These are phyloP conservation scores for Chroicocephalus ridibundus DNA, from an alignment of 2,113 vertebrate genomes.

Conservation along the genomic window DNA sequence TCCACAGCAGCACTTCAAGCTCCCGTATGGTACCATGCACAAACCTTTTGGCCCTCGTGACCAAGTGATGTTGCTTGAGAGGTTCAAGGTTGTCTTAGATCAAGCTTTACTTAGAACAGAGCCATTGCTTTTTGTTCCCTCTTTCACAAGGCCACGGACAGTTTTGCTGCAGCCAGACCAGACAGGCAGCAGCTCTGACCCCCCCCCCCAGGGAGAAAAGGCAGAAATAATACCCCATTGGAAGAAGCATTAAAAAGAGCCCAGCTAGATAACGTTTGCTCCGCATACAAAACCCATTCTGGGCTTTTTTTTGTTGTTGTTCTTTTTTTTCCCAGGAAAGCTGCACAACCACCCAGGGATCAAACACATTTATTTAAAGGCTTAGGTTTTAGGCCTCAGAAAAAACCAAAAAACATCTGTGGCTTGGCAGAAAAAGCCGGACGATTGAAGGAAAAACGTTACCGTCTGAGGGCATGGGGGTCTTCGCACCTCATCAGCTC, in stretches of 20 bases:
- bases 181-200: neutral
- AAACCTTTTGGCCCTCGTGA: neutral
- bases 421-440: neutral
- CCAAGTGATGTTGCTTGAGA: fast-evolving
- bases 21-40: fast-evolving
- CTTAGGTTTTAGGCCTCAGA: conserved; percentile 10
- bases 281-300: neutral
- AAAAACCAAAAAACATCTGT: neutral
- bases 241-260: neutral
- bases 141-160: fast-evolving
- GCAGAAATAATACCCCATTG: neutral
- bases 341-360: neutral
- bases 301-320: no score
- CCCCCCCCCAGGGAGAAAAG: neutral
- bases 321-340: neutral
- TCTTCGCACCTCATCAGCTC: neutral
- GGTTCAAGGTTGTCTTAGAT: neutral
- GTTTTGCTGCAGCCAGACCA: neutral
- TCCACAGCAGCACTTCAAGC: neutral
- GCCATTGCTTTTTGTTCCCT: fast-evolving
- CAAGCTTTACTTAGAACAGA: neutral
- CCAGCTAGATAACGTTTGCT: neutral
- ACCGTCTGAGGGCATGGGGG: neutral
- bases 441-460: neutral
- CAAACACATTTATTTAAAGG: conserved; percentile 21